Evolutionary conservation across 2,888 invertebrate species (phyloP).

Genomic region (Acleris laterana): DNA sequence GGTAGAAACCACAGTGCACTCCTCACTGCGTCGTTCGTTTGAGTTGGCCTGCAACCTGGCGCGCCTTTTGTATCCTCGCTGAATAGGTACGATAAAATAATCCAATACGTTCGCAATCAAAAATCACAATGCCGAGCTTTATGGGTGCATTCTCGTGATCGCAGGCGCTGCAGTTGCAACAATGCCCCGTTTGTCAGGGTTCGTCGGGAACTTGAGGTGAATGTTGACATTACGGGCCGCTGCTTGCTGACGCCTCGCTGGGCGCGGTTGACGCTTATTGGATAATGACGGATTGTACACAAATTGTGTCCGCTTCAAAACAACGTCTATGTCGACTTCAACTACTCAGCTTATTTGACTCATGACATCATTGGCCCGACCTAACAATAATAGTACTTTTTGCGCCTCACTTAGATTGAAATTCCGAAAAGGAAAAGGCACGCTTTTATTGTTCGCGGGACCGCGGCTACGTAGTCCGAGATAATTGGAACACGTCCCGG

Average conservation of each 20-base stretch:
- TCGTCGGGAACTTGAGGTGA: conserved; percentile 64
- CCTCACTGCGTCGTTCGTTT: conserved; percentile 44
- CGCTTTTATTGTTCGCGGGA: conserved; percentile 29
- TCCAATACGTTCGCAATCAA: conserved; percentile 52
- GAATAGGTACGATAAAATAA: conserved; percentile 54
- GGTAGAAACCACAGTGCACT: conserved; percentile 40
- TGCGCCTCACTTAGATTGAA: conserved; percentile 19
- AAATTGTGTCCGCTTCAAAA: conserved; percentile 14
- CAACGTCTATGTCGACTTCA: conserved; percentile 12
- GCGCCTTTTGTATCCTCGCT: conserved; percentile 61
- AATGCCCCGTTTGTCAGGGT: conserved; percentile 78
- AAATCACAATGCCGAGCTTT: conserved; percentile 73
- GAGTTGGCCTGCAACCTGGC: conserved; percentile 49
- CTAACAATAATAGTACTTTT: conserved; percentile 14
- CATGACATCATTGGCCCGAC: conserved; percentile 25
- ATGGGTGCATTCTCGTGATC: conserved; percentile 64
- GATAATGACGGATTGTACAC: conserved; percentile 34
- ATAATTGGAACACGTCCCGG: conserved; percentile 49
- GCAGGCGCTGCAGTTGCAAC: conserved; percentile 50
- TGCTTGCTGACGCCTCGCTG: conserved; percentile 34
- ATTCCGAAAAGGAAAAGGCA: conserved; percentile 19
- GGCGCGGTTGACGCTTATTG: conserved; percentile 35
- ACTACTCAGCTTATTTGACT: conserved; percentile 21
- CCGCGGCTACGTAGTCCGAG: conserved; percentile 30
- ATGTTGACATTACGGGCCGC: conserved; percentile 45